Evolutionary conservation across 2,113 vertebrate species (phyloP).

Genomic region (Lycocorax pyrrhopterus): DNA sequence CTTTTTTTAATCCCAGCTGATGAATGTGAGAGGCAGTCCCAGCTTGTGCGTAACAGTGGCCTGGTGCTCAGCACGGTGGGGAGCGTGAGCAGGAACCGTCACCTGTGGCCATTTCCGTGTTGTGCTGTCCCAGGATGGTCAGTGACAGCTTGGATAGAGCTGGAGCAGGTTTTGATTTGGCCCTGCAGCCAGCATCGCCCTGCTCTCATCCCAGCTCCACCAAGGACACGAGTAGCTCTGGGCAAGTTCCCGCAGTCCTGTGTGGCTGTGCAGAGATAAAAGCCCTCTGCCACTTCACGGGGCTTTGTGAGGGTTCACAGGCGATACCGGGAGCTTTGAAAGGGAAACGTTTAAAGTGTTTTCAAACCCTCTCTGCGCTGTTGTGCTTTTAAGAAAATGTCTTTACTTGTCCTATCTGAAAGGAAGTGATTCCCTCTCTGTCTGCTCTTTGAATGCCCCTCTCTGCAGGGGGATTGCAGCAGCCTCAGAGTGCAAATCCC

Average conservation of each 20-base stretch:
- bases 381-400: not conserved
- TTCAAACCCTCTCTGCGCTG: not conserved
- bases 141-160: not conserved
- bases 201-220: not conserved
- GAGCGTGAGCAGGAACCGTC: not conserved
- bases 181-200: not conserved
- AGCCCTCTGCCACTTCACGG: not conserved
- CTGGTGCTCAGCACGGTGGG: not conserved
- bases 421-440: not conserved
- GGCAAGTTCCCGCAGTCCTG: not conserved
- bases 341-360: not conserved
- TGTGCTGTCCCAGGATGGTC: not conserved
- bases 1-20: not conserved
- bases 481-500: not conserved
- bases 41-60: accelerated
- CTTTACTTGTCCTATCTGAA: not conserved
- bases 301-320: not conserved
- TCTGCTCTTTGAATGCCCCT: not conserved
- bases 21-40: not conserved
- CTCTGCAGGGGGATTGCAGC: not conserved
- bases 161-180: not conserved
- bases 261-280: not conserved
- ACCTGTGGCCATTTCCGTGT: not conserved
- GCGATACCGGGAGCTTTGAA: not conserved
- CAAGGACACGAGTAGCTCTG: not conserved